Base-by-base conservation (phyloP, 1,140 invertebrate genomes). In the Neodiprion virginianus region DNA sequence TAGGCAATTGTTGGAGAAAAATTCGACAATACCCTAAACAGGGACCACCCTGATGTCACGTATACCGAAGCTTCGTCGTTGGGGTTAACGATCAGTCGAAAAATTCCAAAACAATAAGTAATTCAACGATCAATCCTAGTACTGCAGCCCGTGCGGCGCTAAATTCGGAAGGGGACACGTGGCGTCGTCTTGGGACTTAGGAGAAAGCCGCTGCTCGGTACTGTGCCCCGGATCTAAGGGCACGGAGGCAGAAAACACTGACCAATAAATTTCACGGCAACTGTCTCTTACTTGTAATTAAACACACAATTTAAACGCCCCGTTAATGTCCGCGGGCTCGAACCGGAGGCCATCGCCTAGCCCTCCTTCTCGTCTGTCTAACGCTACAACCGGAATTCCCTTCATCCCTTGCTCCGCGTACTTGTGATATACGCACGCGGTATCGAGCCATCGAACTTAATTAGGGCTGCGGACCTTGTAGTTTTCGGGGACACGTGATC, bases 271-370 rank as follows among this genome's bases (percentile, higher is more conserved):
- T 86, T 84, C 75, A 72, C 76, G 77, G 81, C 80, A 74, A 85
- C 79, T 86, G 84, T 86, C 84, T 85, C 86, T 86, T 87, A 86
- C 85, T 87, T 86, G 86, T 87, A 87, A 87, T 87, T 87, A 87
- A 87, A 87, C 83, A 83, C 85, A 86, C 86, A 86, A 87, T 86
- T 87, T 87, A 87, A 86, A 84, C 84, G 80, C 81, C 79, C 80
- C 82, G 81, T 86, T 86, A 86, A 83, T 79, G 83, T 86, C 85
- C 79, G 75, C 82, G 80, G 81, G 79, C 79, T 40, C 61, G 23
- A 66, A 67, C 53, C 53, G 4, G 53, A 61, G 53, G 53, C 53
- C 53, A 61, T 61, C 53, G 72, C 61, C 50, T 66, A 8, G 71
- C 50, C 70, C 23, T 2, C 50, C 40, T 71, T 48, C 47, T 50